A percentile compares a stretch with the other conserved stretches of the same genome.
phyloP scores from a whole-genome alignment of 2,797 vertebrate species.

The Graptemys geographica region DNA sequence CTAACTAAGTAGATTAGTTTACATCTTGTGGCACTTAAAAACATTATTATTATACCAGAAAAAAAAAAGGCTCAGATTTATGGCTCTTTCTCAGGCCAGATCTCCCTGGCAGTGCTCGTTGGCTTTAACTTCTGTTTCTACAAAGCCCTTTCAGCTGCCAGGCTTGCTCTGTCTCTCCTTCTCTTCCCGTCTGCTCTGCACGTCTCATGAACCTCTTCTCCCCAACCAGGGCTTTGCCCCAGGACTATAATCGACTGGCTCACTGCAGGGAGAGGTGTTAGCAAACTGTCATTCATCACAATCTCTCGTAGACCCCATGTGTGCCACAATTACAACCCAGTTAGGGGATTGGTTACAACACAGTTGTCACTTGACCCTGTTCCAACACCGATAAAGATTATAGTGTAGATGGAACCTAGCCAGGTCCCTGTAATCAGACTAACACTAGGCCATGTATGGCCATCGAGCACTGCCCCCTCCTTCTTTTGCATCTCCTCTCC shows the following conservation, averaged over 20 bases:
- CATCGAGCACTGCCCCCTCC: not conserved
- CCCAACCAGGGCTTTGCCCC: not conserved
- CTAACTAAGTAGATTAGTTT: slow-evolving; percentile 6
- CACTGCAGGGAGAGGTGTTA: not conserved
- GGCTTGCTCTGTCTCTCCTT: too few species aligned
- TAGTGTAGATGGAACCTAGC: not conserved
- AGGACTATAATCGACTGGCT: not conserved
- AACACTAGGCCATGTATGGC: not conserved
- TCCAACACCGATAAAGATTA: not conserved
- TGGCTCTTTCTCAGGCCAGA: not conserved
- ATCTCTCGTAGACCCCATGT: not conserved
- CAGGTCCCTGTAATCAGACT: not conserved
- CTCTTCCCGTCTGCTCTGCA: not conserved
- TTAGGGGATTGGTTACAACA: not conserved
- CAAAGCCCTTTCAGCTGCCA: not conserved
- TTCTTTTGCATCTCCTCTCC: not conserved
- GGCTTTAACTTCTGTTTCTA: not conserved
- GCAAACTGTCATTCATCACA: not conserved
- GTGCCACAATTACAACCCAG: not conserved
- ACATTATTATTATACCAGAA: not conserved
- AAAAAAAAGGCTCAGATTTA: not conserved
- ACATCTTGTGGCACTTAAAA: slow-evolving; percentile 14
- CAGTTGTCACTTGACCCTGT: not conserved
- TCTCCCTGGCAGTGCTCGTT: not conserved
- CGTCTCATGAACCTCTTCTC: not conserved